Conservation (phyloP, 64 coral and sea anemone species). For the Cladopsammia gracilis region DNA sequence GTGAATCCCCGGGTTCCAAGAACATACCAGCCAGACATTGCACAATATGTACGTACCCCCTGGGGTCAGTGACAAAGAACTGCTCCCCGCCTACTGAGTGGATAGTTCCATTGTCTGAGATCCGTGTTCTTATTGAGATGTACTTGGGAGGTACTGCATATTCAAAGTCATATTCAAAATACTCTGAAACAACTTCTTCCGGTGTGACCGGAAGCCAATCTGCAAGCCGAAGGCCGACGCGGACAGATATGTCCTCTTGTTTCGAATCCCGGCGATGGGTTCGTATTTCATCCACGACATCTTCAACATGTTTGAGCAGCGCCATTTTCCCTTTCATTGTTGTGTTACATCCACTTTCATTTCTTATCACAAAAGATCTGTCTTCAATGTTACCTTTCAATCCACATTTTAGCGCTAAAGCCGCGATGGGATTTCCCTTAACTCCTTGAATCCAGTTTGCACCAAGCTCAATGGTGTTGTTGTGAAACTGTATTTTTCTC, state of each 20-base stretch:
- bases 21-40: constrained; percentile 69
- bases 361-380: constrained; percentile 53
- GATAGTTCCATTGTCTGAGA: constrained; percentile 54
- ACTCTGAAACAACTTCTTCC: constrained; percentile 63
- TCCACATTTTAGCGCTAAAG: constrained; percentile 58
- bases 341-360: constrained; percentile 59
- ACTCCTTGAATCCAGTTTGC: constrained; percentile 90
- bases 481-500: constrained; percentile 36
- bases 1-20: constrained; percentile 32
- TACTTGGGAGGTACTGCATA: constrained; percentile 76
- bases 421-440: constrained; percentile 62
- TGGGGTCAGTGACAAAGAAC: constrained; percentile 76
- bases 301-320: constrained; percentile 3
- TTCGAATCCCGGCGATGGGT: constrained; percentile 18
- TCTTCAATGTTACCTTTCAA: constrained; percentile 61
- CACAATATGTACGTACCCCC: constrained; percentile 67
- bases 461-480: constrained; percentile 69
- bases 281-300: constrained; percentile 32
- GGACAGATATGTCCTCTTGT: constrained; percentile 59
- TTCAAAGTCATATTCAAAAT: constrained; percentile 81
- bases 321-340: constrained; percentile 45
- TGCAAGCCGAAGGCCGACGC: constrained; percentile 64
- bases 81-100: constrained; percentile 51
- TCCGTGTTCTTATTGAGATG: constrained; percentile 33
- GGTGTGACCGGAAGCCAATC: constrained; percentile 60